These are phyloP conservation scores for Intellagama lesueurii DNA, from an alignment of 2,797 vertebrate genomes.

Conservation along the genomic window DNA sequence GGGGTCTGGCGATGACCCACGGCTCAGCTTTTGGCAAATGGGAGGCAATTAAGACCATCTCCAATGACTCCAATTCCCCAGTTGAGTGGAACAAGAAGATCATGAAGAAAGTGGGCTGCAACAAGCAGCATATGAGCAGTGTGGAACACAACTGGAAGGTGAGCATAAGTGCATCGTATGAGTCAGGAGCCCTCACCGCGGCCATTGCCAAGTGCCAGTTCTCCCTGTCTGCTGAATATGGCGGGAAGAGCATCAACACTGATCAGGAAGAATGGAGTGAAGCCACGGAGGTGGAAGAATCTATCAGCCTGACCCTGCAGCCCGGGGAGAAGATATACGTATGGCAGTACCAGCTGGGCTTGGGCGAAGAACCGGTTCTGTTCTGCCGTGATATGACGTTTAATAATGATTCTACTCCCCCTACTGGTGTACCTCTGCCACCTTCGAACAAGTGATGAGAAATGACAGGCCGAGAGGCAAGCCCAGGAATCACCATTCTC, in stretches of 20 bases:
- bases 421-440: neutral
- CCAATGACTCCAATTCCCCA: constrained; percentile 19
- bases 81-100: constrained; percentile 14
- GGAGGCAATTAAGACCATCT: constrained; percentile 35
- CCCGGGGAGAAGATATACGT: neutral
- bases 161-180: neutral
- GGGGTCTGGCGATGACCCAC: constrained; percentile 7
- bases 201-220: neutral
- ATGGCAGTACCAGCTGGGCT: constrained; percentile 7
- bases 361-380: neutral
- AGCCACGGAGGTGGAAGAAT: constrained; percentile 17
- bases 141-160: constrained; percentile 44
- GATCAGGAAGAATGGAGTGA: constrained; percentile 19
- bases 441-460: neutral
- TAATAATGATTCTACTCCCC: neutral
- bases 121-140: neutral
- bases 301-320: neutral
- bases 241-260: neutral
- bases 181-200: constrained; percentile 2
- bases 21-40: neutral
- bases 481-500: neutral
- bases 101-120: constrained; percentile 20
- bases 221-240: neutral
- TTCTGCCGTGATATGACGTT: constrained; percentile 12
- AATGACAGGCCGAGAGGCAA: neutral